phyloP scores from a whole-genome alignment of 2,797 vertebrate species.

The Melanogrammus aeglefinus region DNA sequence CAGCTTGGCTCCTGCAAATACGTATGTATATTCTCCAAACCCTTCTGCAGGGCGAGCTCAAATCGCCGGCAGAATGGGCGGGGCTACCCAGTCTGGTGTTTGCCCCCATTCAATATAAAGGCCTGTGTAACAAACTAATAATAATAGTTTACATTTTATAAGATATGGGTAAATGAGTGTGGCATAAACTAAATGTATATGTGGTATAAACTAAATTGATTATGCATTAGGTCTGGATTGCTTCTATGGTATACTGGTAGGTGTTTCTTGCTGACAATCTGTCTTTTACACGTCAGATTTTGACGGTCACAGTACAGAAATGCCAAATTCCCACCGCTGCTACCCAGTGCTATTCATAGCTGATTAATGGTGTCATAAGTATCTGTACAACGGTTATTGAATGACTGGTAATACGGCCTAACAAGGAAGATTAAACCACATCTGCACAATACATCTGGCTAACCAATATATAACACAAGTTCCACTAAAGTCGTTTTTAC shows the following conservation, averaged over 20 bases:
- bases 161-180: not conserved
- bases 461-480: constrained; percentile 44
- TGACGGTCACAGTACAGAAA: constrained; percentile 62
- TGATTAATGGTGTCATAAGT: constrained; percentile 74
- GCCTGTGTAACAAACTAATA: no score
- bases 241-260: not conserved
- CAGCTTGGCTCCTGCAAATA: no score
- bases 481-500: constrained; percentile 26
- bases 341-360: constrained; percentile 62
- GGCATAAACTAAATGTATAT: not conserved
- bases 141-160: not conserved
- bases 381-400: constrained; percentile 66
- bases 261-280: constrained; percentile 56
- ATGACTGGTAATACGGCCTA: constrained; percentile 71
- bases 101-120: no score
- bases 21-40: no score
- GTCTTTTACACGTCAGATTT: constrained; percentile 52
- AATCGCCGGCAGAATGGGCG: no score
- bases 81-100: no score
- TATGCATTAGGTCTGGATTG: not conserved
- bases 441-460: constrained; percentile 62
- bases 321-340: constrained; percentile 49
- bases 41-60: no score
- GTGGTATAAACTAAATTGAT: not conserved
- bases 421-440: constrained; percentile 69